Conservation (phyloP, 2,888 invertebrate species). For the Ferrisia virgata region DNA sequence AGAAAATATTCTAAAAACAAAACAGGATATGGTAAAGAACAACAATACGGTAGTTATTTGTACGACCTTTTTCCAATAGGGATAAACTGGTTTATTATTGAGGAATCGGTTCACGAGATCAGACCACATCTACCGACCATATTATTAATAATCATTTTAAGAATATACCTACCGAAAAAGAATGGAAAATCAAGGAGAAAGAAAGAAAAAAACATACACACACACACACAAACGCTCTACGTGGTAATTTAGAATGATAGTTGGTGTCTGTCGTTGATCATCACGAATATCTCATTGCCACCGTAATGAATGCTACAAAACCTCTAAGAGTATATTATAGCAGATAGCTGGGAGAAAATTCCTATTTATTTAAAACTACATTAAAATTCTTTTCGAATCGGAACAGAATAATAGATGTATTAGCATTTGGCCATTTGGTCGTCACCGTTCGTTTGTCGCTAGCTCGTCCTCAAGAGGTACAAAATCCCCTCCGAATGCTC, state of each 20-base stretch:
- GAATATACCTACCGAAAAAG: not conserved
- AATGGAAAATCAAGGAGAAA: no score
- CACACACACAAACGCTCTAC: not conserved
- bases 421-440: not conserved
- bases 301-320: not conserved
- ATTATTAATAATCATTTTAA: conserved; percentile 14
- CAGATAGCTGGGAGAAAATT: not conserved
- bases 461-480: not conserved
- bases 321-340: no score
- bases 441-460: not conserved
- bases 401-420: not conserved
- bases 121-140: no score
- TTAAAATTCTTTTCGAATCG: conserved; percentile 26
- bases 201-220: no score
- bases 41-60: conserved; percentile 14
- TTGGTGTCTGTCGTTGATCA: not conserved
- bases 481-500: no score
- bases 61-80: not conserved
- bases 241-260: conserved; percentile 27
- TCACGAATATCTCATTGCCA: conserved; percentile 33
- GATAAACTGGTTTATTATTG: conserved; percentile 14
- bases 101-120: conserved; percentile 16
- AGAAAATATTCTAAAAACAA: no score
- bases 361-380: conserved; percentile 28
- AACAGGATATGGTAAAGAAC: not conserved